Conservation (phyloP, 2,888 invertebrate genomes). For the Acronicta psi region DNA sequence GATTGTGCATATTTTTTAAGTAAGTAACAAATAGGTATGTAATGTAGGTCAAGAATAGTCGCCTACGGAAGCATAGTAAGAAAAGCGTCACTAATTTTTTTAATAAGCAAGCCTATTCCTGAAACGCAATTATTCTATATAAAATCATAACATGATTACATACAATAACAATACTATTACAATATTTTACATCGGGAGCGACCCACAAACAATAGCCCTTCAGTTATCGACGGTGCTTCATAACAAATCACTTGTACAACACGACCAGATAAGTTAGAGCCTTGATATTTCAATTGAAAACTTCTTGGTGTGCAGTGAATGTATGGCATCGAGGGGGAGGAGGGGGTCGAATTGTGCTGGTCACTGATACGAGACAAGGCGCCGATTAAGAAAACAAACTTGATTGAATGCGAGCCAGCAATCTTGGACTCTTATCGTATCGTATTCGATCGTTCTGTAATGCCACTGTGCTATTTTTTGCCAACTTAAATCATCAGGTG, state of each 20-base stretch:
- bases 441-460: slow-evolving; percentile 64
- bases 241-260: slow-evolving; percentile 75
- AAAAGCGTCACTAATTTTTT: not conserved
- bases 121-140: slow-evolving; percentile 36
- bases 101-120: slow-evolving; percentile 13
- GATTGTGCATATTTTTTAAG: not conserved
- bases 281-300: slow-evolving; percentile 59
- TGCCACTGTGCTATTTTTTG: slow-evolving; percentile 53
- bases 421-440: slow-evolving; percentile 72
- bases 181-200: slow-evolving; percentile 71
- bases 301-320: slow-evolving; percentile 33
- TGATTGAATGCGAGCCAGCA: slow-evolving; percentile 69
- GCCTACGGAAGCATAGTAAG: not conserved
- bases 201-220: slow-evolving; percentile 79
- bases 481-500: slow-evolving; percentile 32
- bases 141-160: slow-evolving; percentile 62
- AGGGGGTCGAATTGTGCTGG: slow-evolving; percentile 56
- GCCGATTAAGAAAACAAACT: slow-evolving; percentile 81
- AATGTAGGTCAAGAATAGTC: slow-evolving; percentile 9
- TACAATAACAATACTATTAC: slow-evolving; percentile 65
- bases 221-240: slow-evolving; percentile 75
- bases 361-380: slow-evolving; percentile 68
- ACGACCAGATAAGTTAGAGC: slow-evolving; percentile 66
- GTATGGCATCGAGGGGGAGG: slow-evolving; percentile 37
- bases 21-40: too few relatives aligned